phyloP scores from a whole-genome alignment of 2,888 invertebrate genomes.

The Baronia brevicornis region DNA sequence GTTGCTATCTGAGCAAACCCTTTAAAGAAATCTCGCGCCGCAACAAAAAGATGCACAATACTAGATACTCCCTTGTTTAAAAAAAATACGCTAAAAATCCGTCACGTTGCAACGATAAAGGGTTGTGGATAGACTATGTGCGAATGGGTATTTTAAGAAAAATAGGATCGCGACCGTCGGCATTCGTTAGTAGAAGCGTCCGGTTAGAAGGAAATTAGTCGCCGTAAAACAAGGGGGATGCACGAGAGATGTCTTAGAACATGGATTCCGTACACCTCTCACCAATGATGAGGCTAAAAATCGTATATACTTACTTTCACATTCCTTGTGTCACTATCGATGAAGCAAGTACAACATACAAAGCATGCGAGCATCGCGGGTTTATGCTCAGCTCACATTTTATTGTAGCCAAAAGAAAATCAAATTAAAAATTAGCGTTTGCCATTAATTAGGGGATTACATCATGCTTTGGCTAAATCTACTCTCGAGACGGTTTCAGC shows the following conservation, averaged over 20 bases:
- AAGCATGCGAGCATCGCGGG: constrained; percentile 53
- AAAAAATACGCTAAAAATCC: constrained; percentile 33
- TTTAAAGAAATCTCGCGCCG: constrained; percentile 43
- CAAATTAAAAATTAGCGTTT: constrained; percentile 32
- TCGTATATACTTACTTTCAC: constrained; percentile 37
- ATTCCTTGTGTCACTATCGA: constrained; percentile 28
- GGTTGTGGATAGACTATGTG: constrained; percentile 70
- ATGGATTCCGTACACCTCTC: constrained; percentile 52
- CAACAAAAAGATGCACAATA: constrained; percentile 71
- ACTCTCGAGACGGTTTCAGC: constrained; percentile 14
- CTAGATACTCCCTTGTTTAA: constrained; percentile 57
- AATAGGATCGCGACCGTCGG: constrained; percentile 48
- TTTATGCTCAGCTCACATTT: constrained; percentile 41
- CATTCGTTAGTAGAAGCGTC: constrained; percentile 69
- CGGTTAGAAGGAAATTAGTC: constrained; percentile 53
- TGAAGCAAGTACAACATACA: constrained; percentile 63
- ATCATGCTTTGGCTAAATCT: constrained; percentile 51
- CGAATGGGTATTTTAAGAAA: constrained; percentile 17
- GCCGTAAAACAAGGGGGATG: constrained; percentile 63
- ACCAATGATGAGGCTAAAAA: constrained; percentile 29
- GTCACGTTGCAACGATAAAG: constrained; percentile 66
- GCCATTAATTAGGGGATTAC: constrained; percentile 42
- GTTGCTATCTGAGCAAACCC: constrained; percentile 42
- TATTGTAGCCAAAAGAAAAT: constrained; percentile 31
- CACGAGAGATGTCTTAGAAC: constrained; percentile 49